Evolutionary conservation across 2,888 invertebrate genomes (phyloP).

Genomic region (Epinotia nisella): DNA sequence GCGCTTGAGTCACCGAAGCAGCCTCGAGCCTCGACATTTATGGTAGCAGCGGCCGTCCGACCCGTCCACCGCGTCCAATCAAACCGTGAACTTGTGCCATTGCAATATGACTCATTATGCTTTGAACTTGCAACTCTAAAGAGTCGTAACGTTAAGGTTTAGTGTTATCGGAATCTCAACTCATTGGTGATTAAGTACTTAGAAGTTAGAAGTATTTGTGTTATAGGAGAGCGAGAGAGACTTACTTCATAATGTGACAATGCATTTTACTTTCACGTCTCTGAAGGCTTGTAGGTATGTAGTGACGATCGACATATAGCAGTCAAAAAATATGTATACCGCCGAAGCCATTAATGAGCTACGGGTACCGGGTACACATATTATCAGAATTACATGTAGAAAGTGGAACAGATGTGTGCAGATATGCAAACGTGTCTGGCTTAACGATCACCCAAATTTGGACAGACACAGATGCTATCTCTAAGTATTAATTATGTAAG

Average conservation of each 20-base stretch:
- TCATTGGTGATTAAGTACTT: neutral
- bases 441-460: neutral
- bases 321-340: neutral
- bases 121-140: neutral
- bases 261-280: neutral
- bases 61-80: neutral
- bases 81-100: neutral
- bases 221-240: neutral
- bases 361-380: too few species aligned
- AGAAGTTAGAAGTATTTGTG: neutral
- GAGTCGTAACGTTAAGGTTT: neutral
- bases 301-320: neutral
- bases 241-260: neutral
- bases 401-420: slow-evolving; percentile 32
- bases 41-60: slow-evolving; percentile 15
- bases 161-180: neutral
- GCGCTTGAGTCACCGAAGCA: slow-evolving; percentile 35
- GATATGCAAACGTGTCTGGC: slow-evolving; percentile 23
- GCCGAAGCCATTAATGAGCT: neutral
- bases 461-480: neutral
- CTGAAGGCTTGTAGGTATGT: too few species aligned
- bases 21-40: slow-evolving; percentile 34
- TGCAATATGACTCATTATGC: neutral
- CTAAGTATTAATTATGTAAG: too few species aligned
- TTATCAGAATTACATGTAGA: slow-evolving; percentile 14